Evolutionary conservation across 2,797 vertebrate species (phyloP).

Genomic region (Anguilla marmorata): DNA sequence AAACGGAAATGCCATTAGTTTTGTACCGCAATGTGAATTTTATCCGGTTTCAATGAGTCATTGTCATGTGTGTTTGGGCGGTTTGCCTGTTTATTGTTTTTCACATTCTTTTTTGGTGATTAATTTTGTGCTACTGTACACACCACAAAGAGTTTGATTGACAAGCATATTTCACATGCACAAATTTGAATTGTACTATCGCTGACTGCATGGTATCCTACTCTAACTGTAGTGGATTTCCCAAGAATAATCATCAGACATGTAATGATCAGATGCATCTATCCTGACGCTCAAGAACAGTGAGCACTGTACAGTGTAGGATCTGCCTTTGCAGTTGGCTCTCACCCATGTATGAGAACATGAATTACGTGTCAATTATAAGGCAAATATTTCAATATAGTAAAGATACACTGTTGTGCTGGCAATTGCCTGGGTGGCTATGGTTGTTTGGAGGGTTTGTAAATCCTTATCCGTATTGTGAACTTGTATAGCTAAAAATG

Average conservation of each 20-base stretch:
- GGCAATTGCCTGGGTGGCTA: not conserved
- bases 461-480: not conserved
- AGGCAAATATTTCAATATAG: slow-evolving; percentile 26
- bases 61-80: not conserved
- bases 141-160: not conserved
- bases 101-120: slow-evolving; percentile 12
- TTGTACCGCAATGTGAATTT: not conserved
- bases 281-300: not conserved
- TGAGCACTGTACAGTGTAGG: not conserved
- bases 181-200: not conserved
- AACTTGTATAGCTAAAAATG: not conserved
- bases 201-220: not conserved
- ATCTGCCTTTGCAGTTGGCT: not conserved
- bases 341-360: slow-evolving; percentile 6
- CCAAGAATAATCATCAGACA: not conserved
- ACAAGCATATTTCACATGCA: not conserved
- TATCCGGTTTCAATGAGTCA: not conserved
- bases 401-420: not conserved
- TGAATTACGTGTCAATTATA: slow-evolving; percentile 25
- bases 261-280: not conserved
- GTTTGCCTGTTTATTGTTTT: slow-evolving; percentile 37
- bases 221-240: not conserved
- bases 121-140: not conserved
- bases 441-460: not conserved
- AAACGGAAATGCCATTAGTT: not conserved